Base-by-base conservation (phyloP, 2,113 vertebrate species). In the Gopherus evgoodei region DNA sequence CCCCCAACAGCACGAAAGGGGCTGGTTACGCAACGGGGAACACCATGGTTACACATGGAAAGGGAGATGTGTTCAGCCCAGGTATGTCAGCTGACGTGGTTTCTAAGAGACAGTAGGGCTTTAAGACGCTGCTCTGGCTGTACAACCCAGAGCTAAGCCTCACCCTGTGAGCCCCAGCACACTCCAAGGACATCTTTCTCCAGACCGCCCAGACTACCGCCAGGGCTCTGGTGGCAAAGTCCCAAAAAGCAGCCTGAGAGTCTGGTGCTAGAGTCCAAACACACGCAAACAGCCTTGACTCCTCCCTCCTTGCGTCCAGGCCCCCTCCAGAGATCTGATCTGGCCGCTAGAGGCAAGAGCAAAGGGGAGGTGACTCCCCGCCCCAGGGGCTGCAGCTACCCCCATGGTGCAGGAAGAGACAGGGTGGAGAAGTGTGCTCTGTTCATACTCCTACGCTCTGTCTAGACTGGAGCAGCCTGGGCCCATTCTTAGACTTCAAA, bases 81-180 rank as follows among this genome's bases (percentile, higher is more conserved):
- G 22, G 22, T 21, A 22, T 56, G 54, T 24, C 54, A 56, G 54
- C 22, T 56, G 54, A 24, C 22, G 3, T 56, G 22, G 54, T 56
- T 56, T 24, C 54, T 56, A 56, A 56, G 54, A 57, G 56, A 57
- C 22, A 57, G 24, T 57, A 57, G 56, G 56, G 56, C 56, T 57
- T 57, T 57, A 57, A 25, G 56, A 65, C 6, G 31, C 31, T 16
- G 62, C 62, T 65, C 13, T 65, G 27, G 31, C 62, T n/a, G 31
- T 65, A 35, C 62, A 65, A 8, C 31, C 13, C 62, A 65, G 13
- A 65, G 14, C 62, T 35, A 13, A n/a, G 35, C 12, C 62, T 17
- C 35, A n/a, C 84, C 88, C 75, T 53, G 90, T 69, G 90, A 96
- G 94, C 93, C 93, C 90, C 92, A 53, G 35, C 35, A 92, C 1